Percentiles rank a stretch among this genome's conserved stretches.
Evolutionary conservation across 2,797 vertebrate species (phyloP).

Genomic region (Liasis olivaceus): DNA sequence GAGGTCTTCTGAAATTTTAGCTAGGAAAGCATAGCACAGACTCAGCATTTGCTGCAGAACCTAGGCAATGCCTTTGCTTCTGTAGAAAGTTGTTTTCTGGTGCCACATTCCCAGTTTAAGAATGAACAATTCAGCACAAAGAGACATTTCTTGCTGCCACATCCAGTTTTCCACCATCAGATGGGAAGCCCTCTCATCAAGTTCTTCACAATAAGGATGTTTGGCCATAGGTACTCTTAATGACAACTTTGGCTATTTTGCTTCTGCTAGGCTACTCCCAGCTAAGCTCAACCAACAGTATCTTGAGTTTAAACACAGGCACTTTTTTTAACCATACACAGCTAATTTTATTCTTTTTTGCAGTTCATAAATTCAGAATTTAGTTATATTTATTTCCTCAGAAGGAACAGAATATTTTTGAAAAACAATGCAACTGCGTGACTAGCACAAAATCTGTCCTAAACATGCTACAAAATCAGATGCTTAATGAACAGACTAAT

Average conservation of each 20-base stretch:
- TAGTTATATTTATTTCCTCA: not conserved
- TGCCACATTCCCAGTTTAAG: not conserved
- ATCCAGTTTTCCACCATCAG: not conserved
- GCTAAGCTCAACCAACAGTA: not conserved
- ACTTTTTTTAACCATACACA: not conserved
- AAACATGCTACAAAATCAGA: constrained; percentile 11
- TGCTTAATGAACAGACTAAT: not conserved
- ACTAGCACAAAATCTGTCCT: not conserved
- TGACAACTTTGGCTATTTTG: not conserved
- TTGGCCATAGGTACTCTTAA: not conserved
- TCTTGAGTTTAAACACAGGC: not conserved
- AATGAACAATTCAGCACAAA: not conserved
- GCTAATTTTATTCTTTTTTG: not conserved
- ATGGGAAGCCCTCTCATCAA: too few relatives aligned
- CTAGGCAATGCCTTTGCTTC: not conserved
- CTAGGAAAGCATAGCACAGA: not conserved
- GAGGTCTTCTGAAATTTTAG: not conserved
- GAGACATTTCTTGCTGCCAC: not conserved
- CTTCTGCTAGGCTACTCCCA: not conserved
- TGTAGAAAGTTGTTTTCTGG: not conserved
- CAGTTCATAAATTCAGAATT: not conserved
- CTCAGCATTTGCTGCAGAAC: not conserved
- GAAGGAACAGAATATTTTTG: constrained; percentile 1
- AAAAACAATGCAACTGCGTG: constrained; percentile 4
- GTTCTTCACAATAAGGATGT: not conserved